Evolutionary conservation across 2,888 invertebrate genomes (phyloP), one percentile per base, ranked within the genome.

Genomic region (Netelia fuscicornis): DNA sequence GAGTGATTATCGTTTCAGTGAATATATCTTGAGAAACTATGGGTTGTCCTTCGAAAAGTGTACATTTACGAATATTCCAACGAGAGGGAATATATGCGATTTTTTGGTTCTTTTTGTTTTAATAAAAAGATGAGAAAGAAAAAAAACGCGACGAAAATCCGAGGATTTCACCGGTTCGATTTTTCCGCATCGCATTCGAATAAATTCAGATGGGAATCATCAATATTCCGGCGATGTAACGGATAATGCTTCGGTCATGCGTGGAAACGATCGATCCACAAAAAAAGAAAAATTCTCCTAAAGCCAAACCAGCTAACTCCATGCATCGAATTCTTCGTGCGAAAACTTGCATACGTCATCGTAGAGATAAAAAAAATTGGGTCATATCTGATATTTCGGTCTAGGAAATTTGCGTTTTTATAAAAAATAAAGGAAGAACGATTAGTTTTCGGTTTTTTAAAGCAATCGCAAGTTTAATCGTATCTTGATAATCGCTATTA

Each of bases 221-320:
- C 75, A 79, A 76, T 82, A 82, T 85, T 85, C 65, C 60, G 42
- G 8, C 65, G 60, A 71, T 82, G 82, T 71, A 82, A 70, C 74
- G 25, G 85, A 76, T 85, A 64, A 65, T 60, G 71, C 44, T 77
- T 58, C 56, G 84, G 86, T 87, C 85, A 87, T 87, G 83, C 87
- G 87, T 86, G 68, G 78, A 81, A 76, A 80, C 67, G 81, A 86
- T 85, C 87, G 85, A 87, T 81, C 82, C 52, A 65, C 17, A 56
- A 84, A 71, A 70, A 78, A 82, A 58, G 56, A 30, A 17, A 48
- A 70, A 30, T 48, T 48, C 58, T 42, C 1, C 44, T 58, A n/a
- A 68, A 67, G 76, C 58, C 48, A 23, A 3, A 1, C n/a, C n/a
- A 11, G 44, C 48, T 48, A 70, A 48, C 48, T 6, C 13, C 48